A percentile compares a stretch with the other conserved stretches of the same genome.
phyloP scores from a whole-genome alignment of 2,113 vertebrate species.

The Noturus placidus region DNA sequence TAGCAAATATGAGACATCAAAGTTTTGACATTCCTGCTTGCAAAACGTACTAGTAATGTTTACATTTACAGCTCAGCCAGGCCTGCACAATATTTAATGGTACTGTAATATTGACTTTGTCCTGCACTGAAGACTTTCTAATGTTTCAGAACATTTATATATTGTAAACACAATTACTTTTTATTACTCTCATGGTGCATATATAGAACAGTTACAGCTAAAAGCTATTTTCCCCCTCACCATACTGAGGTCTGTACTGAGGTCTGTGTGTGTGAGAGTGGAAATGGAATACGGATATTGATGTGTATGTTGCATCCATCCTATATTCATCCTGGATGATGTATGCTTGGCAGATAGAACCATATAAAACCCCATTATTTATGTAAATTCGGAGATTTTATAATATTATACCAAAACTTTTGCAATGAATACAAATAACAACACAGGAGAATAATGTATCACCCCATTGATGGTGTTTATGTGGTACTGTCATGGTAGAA shows the following conservation, averaged over 20 bases:
- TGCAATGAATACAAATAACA: neutral
- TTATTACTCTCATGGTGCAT: neutral
- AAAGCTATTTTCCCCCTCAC: neutral
- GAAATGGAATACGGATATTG: neutral
- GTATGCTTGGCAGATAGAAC: neutral
- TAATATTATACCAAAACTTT: neutral
- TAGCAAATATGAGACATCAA: neutral
- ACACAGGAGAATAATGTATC: neutral
- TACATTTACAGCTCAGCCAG: neutral
- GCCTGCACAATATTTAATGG: neutral
- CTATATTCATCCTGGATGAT: neutral
- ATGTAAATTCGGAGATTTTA: neutral
- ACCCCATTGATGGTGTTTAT: no score
- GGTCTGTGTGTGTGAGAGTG: neutral
- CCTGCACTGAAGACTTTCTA: neutral
- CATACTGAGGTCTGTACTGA: neutral
- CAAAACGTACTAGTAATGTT: neutral
- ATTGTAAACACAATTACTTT: neutral
- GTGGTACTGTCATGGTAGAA: no score
- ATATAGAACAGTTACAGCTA: neutral
- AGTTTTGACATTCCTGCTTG: neutral
- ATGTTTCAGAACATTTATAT: neutral
- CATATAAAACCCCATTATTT: neutral
- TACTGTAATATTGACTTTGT: neutral
- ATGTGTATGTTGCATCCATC: neutral